Base-by-base conservation (phyloP, 1,140 invertebrate species). In the Neuroterus valhalla region DNA sequence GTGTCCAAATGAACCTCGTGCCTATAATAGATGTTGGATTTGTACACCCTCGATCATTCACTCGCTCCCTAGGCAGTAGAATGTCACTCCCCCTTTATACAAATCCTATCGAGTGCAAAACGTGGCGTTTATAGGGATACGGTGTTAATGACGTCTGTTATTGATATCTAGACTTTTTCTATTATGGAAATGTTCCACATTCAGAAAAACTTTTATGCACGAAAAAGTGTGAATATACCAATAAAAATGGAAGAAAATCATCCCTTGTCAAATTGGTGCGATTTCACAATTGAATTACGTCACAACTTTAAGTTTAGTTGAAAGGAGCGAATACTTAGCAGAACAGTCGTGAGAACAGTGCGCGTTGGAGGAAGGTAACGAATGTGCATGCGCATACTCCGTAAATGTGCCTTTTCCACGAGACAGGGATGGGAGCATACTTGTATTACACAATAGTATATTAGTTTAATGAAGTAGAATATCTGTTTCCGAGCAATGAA, bases 1-100 rank as follows among this genome's bases (percentile, higher is more conserved):
- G 85, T 88, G 86, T 77, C 85, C 75, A 75, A 82, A 82, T 80
- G 78, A 82, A 84, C 82, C 81, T 74, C 85, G 82, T 82, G 81
- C 78, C 80, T 81, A 79, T 86, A 87, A 87, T 86, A 84, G 81
- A 78, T 76, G 79, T 67, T 76, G 76, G 79, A 84, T 87, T 82
- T 77, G 82, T 78, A 83, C 78, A 75, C 80, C 79, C 67, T 81
- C 52, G 66, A 43, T 66, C 76, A 72, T 78, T 76, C 69, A 52
- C 45, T 71, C 43, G 38, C 74, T 72, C 78, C 75, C 52, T 50
- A 71, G 77, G 21, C 21, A 76, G 75, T 74, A 72, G 68, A 67
- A 52, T 31, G 55, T 74, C 66, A 38, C 69, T 68, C 78, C 55
- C 74, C 68, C 72, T 71, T 74, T 70, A 78, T 46, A 78, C 74